These are phyloP conservation scores for Lutjanus argentimaculatus DNA, from an alignment of 2,797 vertebrate species.

Conservation along the genomic window DNA sequence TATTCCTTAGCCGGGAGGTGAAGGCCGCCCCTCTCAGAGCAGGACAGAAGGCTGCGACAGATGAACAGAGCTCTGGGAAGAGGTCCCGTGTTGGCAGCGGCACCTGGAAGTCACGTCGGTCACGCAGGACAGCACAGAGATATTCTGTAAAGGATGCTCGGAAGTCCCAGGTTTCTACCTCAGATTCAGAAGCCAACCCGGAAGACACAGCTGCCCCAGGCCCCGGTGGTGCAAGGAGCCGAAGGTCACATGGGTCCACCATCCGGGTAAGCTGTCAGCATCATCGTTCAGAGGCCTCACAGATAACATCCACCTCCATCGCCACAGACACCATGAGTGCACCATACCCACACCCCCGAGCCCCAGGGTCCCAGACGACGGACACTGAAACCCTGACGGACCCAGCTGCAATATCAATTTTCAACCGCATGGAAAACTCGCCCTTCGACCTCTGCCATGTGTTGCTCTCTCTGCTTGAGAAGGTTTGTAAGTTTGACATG, in stretches of 20 bases:
- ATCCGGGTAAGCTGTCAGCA: constrained; percentile 82
- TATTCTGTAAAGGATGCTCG: constrained; percentile 93
- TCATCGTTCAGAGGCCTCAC: constrained; percentile 80
- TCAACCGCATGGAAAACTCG: constrained; percentile 90
- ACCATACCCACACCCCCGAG: constrained; percentile 77
- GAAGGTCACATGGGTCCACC: constrained; percentile 85
- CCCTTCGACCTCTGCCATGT: constrained; percentile 96
- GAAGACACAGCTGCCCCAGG: constrained; percentile 86
- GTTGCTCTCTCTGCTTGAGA: constrained; percentile 94
- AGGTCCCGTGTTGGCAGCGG: constrained; percentile 73
- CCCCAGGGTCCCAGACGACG: constrained; percentile 74
- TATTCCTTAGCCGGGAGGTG: constrained; percentile 89
- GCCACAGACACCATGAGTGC: constrained; percentile 76
- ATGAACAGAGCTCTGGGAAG: constrained; percentile 85
- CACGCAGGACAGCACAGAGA: constrained; percentile 88
- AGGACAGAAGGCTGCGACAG: constrained; percentile 87
- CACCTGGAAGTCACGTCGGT: constrained; percentile 87
- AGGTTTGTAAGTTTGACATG: constrained; percentile 96
- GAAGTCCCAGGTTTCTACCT: constrained; percentile 93
- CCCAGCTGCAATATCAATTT: constrained; percentile 86
- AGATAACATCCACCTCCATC: constrained; percentile 42
- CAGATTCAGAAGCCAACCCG: constrained; percentile 94
- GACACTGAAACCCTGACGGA: constrained; percentile 87
- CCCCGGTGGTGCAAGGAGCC: constrained; percentile 77
- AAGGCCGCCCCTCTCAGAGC: constrained; percentile 81